These are phyloP conservation scores for Drosophila lacertosa DNA, from an alignment of 1,140 invertebrate genomes.

Conservation along the genomic window DNA sequence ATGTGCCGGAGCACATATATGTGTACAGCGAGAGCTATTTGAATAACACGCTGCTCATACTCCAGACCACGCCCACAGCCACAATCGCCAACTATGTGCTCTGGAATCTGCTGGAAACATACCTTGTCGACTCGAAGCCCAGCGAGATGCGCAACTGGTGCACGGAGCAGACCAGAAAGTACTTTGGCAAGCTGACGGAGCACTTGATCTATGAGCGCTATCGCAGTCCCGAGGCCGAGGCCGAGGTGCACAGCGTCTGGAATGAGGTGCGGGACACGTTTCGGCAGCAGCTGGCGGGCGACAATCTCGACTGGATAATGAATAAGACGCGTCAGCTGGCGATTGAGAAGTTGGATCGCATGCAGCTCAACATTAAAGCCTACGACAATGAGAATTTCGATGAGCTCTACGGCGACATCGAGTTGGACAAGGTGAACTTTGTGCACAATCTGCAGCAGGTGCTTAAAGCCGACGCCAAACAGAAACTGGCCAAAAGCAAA, in stretches of 20 bases:
- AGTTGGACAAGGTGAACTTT: conserved; percentile 54
- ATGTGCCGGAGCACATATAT: conserved; percentile 58
- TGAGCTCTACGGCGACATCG: conserved; percentile 38
- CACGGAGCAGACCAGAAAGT: conserved; percentile 49
- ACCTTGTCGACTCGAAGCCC: conserved; percentile 14
- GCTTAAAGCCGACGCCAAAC: conserved; percentile 21
- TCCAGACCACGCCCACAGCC: conserved; percentile 25
- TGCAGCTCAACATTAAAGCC: conserved; percentile 65
- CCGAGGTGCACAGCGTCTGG: conserved; percentile 61
- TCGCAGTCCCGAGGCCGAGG: conserved; percentile 42
- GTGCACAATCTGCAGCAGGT: conserved; percentile 64
- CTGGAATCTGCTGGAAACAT: conserved; percentile 60
- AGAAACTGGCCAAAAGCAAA: conserved; percentile 11
- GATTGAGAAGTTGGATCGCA: conserved; percentile 60
- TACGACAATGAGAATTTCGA: conserved; percentile 64
- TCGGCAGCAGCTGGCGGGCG: conserved; percentile 51
- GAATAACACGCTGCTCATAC: conserved; percentile 8
- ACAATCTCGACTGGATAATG: conserved; percentile 70
- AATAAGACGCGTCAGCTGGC: conserved; percentile 56
- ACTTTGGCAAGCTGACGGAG: conserved; percentile 61
- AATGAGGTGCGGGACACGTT: conserved; percentile 51
- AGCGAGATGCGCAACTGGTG: conserved; percentile 46
- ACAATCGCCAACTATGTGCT: conserved; percentile 58
- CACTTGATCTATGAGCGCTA: conserved; percentile 61
- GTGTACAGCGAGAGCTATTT: conserved; percentile 36